Evolutionary conservation across 2,888 invertebrate genomes (phyloP).

Genomic region (Epinotia ramella): DNA sequence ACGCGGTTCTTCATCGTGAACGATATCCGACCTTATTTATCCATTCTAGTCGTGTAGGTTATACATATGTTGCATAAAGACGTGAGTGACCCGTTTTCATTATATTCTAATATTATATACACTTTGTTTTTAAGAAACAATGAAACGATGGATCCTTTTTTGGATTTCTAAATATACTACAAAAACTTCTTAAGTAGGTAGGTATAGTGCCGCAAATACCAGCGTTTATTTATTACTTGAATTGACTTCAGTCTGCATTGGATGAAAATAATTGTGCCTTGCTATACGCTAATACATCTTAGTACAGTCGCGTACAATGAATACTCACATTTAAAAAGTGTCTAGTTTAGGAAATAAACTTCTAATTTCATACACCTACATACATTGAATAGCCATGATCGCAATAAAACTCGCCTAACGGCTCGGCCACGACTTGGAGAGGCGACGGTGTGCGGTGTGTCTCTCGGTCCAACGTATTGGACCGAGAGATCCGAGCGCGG

Average conservation of each 20-base stretch:
- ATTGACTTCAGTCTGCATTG: constrained; percentile 7
- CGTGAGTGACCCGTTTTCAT: too few relatives aligned
- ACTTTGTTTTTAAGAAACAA: neutral
- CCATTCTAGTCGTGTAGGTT: too few relatives aligned
- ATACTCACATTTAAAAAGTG: neutral
- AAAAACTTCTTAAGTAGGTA: neutral
- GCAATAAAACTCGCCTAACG: neutral
- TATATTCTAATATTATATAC: neutral
- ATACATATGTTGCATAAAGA: too few relatives aligned
- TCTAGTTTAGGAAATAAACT: neutral
- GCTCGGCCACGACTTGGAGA: neutral
- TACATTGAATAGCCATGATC: constrained; percentile 5
- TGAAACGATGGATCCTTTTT: neutral
- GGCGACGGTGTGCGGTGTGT: too few relatives aligned
- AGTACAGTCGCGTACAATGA: constrained; percentile 1
- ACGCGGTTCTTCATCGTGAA: too few relatives aligned
- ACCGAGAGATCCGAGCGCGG: too few relatives aligned
- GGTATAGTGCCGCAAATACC: neutral
- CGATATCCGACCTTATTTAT: too few relatives aligned
- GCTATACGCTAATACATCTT: neutral
- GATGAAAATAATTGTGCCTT: constrained; percentile 3
- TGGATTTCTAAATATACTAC: neutral
- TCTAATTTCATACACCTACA: neutral
- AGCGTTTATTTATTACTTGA: constrained; percentile 8
- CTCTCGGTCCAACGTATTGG: too few relatives aligned